Evolutionary conservation across 1,140 invertebrate genomes (phyloP).

Genomic region (Anastatus disparis): DNA sequence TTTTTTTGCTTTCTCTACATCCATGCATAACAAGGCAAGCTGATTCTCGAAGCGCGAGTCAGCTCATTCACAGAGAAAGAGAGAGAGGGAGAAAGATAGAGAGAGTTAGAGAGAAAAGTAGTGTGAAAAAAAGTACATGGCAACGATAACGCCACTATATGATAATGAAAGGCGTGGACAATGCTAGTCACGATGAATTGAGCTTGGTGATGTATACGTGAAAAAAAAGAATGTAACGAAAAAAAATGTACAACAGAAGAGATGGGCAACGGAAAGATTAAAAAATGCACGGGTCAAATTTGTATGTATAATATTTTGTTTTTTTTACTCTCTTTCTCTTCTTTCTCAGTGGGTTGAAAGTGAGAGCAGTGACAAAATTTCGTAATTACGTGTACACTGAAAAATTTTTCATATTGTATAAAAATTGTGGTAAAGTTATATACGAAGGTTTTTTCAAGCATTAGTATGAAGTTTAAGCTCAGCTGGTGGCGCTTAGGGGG

Average conservation of each 20-base stretch:
- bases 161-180: conserved; percentile 5
- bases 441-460: too few relatives aligned
- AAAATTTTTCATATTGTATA: conserved; percentile 26
- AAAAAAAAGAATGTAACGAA: conserved; percentile 14
- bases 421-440: conserved; percentile 10
- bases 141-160: background rate
- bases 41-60: background rate
- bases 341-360: background rate
- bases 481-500: background rate
- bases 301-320: background rate
- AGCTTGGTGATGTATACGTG: background rate
- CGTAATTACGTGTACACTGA: conserved; percentile 7
- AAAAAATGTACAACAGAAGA: background rate
- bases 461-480: too few relatives aligned
- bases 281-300: background rate
- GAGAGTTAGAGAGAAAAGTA: too few relatives aligned
- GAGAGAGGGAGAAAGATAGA: background rate
- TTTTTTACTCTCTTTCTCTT: too few relatives aligned
- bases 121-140: background rate
- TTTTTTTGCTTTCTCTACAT: background rate
- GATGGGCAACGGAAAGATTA: background rate
- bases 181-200: conserved; percentile 1
- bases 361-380: background rate
- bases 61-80: background rate
- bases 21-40: background rate